Base-by-base conservation (phyloP, 37 sponge, comb jelly and placozoan genomes). In the Hexactinellida sp. region DNA sequence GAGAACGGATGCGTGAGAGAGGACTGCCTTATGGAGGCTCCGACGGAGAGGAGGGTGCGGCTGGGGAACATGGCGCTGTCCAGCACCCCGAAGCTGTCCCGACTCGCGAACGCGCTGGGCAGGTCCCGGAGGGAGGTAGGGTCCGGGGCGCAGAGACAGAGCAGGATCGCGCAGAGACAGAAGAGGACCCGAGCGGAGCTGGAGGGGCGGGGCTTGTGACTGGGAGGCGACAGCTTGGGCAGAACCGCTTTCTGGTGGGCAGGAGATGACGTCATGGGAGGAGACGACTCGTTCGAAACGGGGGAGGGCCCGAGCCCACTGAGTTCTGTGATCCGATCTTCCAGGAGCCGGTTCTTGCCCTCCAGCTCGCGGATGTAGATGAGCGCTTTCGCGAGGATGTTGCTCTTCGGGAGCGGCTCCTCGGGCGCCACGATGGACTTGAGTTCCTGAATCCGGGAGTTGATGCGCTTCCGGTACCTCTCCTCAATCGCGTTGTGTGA, bases 311-410 rank as follows among this genome's bases (percentile, higher is more conserved):
- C 52, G 34, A 21, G 34, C 30, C 76, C 76, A n/a, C 5, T 63
- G 19, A 63, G 34, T 23, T 63, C 76, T 7, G 76, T 25, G 5
- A 63, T 23, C 25, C 30, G 21, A 7, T 10, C 76, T 23, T 63
- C 28, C 25, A 63, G 76, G 76, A 23, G 34, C 13, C 76, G 76
- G 13, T 63, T 63, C 76, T 28, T 63, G 19, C 13, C 76, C 76
- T 63, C 76, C 30, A 63, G 13, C 3, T 63, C 76, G 3, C 76
- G 76, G 76, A 63, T 63, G 76, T 63, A 63, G 30, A n/a, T 63
- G 25, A 63, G 76, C 3, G 76, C 76, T 63, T 63, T 63, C 25
- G 76, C 76, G 25, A 63, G 76, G 30, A 63, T 63, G 76, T 63
- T 63, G 13, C 76, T 63, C 76, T 63, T 63, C 32, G 76, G 76